These are phyloP conservation scores for Nesoenas mayeri DNA, from an alignment of 2,113 vertebrate species.

Conservation along the genomic window DNA sequence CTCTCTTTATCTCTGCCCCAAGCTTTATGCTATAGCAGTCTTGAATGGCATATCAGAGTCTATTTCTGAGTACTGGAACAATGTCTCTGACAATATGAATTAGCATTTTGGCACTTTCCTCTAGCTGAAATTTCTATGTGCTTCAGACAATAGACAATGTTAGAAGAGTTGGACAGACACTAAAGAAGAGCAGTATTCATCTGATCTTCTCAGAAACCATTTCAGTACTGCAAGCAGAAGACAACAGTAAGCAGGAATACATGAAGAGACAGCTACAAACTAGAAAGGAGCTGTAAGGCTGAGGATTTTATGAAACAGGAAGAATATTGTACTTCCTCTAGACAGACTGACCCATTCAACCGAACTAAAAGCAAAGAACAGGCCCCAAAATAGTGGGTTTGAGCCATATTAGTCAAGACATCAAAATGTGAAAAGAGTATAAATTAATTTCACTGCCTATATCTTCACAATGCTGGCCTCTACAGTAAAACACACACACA, in stretches of 20 bases:
- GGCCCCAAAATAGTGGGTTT: neutral
- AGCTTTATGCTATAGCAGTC: neutral
- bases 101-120: neutral
- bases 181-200: neutral
- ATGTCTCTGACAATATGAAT: slow-evolving; percentile 1
- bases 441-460: neutral
- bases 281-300: neutral
- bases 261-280: neutral
- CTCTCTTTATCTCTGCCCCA: slow-evolving; percentile 24
- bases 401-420: neutral
- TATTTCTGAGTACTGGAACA: slow-evolving; percentile 16
- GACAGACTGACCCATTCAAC: neutral
- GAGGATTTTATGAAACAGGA: neutral
- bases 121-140: neutral
- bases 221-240: neutral
- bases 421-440: neutral
- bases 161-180: neutral
- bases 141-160: slow-evolving; percentile 1
- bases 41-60: slow-evolving; percentile 22
- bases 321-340: neutral
- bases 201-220: neutral
- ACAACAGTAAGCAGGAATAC: neutral
- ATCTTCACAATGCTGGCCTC: neutral
- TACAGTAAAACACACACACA: neutral
- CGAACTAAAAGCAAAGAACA: neutral